phyloP scores from a whole-genome alignment of 1,140 invertebrate species.

The Aphaenogaster ashmeadi region DNA sequence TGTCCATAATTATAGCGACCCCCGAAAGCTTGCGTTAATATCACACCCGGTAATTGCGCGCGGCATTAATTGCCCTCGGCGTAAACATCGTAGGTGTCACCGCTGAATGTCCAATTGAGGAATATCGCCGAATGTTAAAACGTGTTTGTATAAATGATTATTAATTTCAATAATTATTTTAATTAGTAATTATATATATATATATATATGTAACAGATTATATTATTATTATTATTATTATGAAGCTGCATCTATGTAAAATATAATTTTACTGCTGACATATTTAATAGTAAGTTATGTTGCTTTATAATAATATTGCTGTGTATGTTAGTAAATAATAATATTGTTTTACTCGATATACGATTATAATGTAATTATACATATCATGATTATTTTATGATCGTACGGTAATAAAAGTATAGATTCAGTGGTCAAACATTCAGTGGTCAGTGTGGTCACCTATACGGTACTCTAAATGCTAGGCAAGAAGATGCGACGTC shows the following conservation, averaged over 20 bases:
- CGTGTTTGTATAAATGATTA: too few species aligned
- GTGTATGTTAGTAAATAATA: not conserved
- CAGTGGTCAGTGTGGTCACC: not conserved
- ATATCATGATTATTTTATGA: not conserved
- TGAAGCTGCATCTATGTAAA: not conserved
- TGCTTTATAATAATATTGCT: slow-evolving; percentile 6
- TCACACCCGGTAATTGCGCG: slow-evolving; percentile 59
- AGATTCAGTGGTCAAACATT: not conserved
- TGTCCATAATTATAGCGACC: slow-evolving; percentile 67
- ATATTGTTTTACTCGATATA: not conserved
- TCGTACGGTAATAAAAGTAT: not conserved
- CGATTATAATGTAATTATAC: not conserved
- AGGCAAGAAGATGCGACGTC: not conserved
- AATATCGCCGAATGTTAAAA: slow-evolving; percentile 48
- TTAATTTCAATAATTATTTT: not conserved
- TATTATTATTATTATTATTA: not conserved
- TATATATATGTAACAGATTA: not conserved
- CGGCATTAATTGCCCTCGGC: slow-evolving; percentile 59
- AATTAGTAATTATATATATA: slow-evolving; percentile 1
- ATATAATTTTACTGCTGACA: not conserved
- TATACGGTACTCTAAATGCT: not conserved
- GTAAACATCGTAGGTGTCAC: slow-evolving; percentile 50
- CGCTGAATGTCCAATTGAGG: slow-evolving; percentile 3
- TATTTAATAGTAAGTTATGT: slow-evolving; percentile 4
- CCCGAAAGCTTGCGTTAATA: slow-evolving; percentile 69